phyloP scores from a whole-genome alignment of 2,888 invertebrate species.

The Aleiodes leptofemur region DNA sequence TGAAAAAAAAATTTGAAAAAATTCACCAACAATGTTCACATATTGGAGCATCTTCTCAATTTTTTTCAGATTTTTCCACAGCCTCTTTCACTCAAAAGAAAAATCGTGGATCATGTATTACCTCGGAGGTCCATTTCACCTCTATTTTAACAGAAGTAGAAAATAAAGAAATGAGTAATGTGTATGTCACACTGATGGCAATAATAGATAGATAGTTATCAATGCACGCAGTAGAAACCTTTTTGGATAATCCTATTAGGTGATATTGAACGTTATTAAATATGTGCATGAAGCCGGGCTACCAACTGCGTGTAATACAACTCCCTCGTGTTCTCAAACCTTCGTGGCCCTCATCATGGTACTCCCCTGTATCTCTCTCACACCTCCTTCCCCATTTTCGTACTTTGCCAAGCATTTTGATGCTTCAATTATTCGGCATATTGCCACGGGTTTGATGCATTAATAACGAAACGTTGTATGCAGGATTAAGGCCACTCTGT shows the following conservation, averaged over 20 bases:
- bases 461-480: slow-evolving; percentile 43
- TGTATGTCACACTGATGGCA: slow-evolving; percentile 35
- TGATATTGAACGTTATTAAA: slow-evolving; percentile 72
- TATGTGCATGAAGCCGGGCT: slow-evolving; percentile 58
- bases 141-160: slow-evolving; percentile 47
- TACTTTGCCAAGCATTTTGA: slow-evolving; percentile 30
- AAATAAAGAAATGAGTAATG: slow-evolving; percentile 46
- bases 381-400: background rate
- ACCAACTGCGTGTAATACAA: background rate
- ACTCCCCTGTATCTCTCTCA: background rate
- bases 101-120: no score
- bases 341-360: background rate
- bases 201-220: slow-evolving; percentile 66
- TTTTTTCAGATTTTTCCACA: no score
- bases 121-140: background rate
- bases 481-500: slow-evolving; percentile 46
- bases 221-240: slow-evolving; percentile 71
- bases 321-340: slow-evolving; percentile 3
- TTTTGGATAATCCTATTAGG: slow-evolving; percentile 71
- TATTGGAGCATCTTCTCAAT: no score
- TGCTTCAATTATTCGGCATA: slow-evolving; percentile 59
- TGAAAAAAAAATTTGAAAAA: background rate
- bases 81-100: no score
- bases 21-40: no score
- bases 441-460: slow-evolving; percentile 42